phyloP scores from a whole-genome alignment of 2,888 invertebrate species.

The Drosophila pegasa region DNA sequence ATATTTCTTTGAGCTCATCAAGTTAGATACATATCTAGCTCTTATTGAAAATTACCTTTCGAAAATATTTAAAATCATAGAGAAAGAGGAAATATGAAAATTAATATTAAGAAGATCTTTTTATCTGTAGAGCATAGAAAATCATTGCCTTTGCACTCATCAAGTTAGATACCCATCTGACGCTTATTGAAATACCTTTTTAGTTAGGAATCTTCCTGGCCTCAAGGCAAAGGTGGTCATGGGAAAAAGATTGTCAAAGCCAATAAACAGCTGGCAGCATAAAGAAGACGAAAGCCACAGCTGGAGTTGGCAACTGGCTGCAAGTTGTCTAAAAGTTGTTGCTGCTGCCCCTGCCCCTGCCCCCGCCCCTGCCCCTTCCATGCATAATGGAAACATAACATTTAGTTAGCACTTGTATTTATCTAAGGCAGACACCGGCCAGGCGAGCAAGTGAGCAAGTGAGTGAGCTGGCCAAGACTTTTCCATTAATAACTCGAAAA shows the following conservation, averaged over 20 bases:
- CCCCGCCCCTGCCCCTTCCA: slow-evolving; percentile 44
- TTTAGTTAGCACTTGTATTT: slow-evolving; percentile 78
- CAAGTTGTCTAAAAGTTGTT: slow-evolving; percentile 49
- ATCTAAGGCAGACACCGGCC: slow-evolving; percentile 41
- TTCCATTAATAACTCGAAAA: slow-evolving; percentile 80
- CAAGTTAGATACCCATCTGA: background rate
- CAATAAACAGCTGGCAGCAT: slow-evolving; percentile 52
- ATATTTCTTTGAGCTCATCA: no score
- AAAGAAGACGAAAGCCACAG: slow-evolving; percentile 27
- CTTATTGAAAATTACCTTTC: no score
- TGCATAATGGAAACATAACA: slow-evolving; percentile 79
- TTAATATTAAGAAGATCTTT: no score
- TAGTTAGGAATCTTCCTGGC: background rate
- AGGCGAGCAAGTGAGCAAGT: background rate
- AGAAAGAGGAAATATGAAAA: no score
- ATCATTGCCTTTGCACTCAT: background rate
- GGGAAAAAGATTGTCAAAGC: slow-evolving; percentile 53
- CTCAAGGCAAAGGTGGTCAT: background rate
- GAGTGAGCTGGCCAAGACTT: slow-evolving; percentile 44
- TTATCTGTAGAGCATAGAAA: no score
- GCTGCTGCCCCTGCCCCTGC: slow-evolving; percentile 1
- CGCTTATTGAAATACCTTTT: slow-evolving; percentile 2
- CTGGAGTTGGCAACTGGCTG: slow-evolving; percentile 42
- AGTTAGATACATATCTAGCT: no score
- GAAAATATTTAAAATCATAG: no score